These are phyloP conservation scores for Ferdinandea cuprea DNA, from an alignment of 2,888 invertebrate genomes.

Conservation along the genomic window DNA sequence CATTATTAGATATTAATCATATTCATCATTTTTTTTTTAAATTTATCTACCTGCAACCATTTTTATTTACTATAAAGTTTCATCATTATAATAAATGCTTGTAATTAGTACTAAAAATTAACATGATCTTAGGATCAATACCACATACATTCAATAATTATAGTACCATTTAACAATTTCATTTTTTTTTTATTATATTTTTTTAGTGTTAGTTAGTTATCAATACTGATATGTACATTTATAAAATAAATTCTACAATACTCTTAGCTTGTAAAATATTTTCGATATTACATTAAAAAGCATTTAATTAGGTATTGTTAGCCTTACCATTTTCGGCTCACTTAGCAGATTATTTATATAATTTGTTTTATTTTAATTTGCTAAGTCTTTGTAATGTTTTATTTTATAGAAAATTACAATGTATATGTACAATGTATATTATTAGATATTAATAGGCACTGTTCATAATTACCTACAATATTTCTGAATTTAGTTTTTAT, in stretches of 20 bases:
- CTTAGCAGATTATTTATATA: conserved; percentile 12
- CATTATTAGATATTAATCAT: conserved; percentile 27
- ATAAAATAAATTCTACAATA: conserved; percentile 28
- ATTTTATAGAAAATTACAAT: conserved; percentile 58
- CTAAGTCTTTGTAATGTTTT: conserved; percentile 9
- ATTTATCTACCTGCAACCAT: conserved; percentile 49
- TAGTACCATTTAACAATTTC: conserved; percentile 50
- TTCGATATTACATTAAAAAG: conserved; percentile 49
- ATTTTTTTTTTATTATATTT: conserved; percentile 21
- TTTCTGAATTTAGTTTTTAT: conserved; percentile 25
- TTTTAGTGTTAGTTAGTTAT: conserved; percentile 22
- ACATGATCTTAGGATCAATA: conserved; percentile 52
- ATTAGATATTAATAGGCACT: conserved; percentile 66
- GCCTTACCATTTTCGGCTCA: conserved; percentile 4
- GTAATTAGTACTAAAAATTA: conserved; percentile 56
- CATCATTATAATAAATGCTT: too few relatives aligned
- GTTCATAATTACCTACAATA: conserved; percentile 70
- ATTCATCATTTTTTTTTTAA: too few relatives aligned
- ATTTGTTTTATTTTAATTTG: conserved; percentile 4
- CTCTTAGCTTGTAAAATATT: conserved; percentile 32
- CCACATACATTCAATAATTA: conserved; percentile 58
- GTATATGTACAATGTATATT: conserved; percentile 32
- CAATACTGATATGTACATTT: conserved; percentile 69
- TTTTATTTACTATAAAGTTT: conserved; percentile 25
- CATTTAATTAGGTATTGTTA: conserved; percentile 35